Evolutionary conservation across 2,888 invertebrate species (phyloP).

Genomic region (Alloplasta piceator): DNA sequence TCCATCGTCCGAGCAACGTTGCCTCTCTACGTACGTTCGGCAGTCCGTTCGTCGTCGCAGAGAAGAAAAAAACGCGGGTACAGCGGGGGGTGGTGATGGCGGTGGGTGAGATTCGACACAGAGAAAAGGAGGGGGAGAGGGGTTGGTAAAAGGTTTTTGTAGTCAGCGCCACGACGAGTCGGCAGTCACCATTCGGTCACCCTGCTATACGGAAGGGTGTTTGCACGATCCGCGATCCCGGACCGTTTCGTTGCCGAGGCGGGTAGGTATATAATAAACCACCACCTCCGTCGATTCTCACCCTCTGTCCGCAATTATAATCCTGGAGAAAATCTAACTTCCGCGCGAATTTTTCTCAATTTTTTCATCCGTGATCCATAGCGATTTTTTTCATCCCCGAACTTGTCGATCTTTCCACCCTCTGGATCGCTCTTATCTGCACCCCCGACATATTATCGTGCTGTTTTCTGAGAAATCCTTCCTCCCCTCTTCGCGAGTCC

Average conservation of each 20-base stretch:
- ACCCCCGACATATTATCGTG: not conserved
- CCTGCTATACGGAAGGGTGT: slow-evolving; percentile 72
- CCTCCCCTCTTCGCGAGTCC: not conserved
- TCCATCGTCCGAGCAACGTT: slow-evolving; percentile 31
- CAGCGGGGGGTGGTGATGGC: slow-evolving; percentile 29
- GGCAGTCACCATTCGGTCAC: slow-evolving; percentile 77
- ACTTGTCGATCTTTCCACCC: not conserved
- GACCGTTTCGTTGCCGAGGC: slow-evolving; percentile 61
- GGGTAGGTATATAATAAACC: slow-evolving; percentile 53
- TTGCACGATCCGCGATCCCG: slow-evolving; percentile 60
- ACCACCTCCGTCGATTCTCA: slow-evolving; percentile 13
- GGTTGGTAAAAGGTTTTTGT: slow-evolving; percentile 61
- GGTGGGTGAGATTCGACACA: not conserved
- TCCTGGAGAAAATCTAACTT: too few relatives aligned
- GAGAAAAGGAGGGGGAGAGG: slow-evolving; percentile 4
- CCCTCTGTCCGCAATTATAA: not conserved
- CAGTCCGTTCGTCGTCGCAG: slow-evolving; percentile 60
- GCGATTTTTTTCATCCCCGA: too few relatives aligned
- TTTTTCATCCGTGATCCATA: not conserved
- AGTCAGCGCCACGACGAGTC: slow-evolving; percentile 74
- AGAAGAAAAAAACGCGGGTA: slow-evolving; percentile 21
- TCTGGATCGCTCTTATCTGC: not conserved
- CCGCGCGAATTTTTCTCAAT: not conserved
- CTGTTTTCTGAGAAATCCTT: not conserved
- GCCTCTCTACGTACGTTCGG: slow-evolving; percentile 47